phyloP scores from a whole-genome alignment of 2,113 vertebrate species.

The Syngnathoides biaculeatus region DNA sequence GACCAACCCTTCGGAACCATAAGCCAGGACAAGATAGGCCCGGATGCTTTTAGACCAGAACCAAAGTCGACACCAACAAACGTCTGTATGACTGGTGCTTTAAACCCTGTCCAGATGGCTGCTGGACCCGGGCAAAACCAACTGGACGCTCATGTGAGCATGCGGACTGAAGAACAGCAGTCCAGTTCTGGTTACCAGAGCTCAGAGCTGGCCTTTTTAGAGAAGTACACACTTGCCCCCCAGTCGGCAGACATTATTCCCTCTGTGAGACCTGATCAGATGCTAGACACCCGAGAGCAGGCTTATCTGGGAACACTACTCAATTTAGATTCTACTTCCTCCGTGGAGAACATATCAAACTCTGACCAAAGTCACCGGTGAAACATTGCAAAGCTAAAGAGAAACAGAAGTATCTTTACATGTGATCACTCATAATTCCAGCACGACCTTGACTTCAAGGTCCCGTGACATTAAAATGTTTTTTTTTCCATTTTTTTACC shows the following conservation, averaged over 20 bases:
- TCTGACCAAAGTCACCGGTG: not conserved
- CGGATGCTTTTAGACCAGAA: slow-evolving; percentile 68
- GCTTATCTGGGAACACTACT: slow-evolving; percentile 90
- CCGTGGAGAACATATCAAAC: slow-evolving; percentile 74
- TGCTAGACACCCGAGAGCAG: slow-evolving; percentile 90
- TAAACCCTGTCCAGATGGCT: slow-evolving; percentile 81
- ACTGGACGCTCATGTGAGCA: slow-evolving; percentile 71
- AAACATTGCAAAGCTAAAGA: not conserved
- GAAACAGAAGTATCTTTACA: not conserved
- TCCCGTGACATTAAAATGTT: no score
- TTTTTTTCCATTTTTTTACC: no score
- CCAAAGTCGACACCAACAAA: slow-evolving; percentile 74
- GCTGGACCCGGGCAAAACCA: slow-evolving; percentile 59
- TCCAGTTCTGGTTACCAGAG: slow-evolving; percentile 79
- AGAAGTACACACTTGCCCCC: slow-evolving; percentile 92
- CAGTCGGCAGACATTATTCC: slow-evolving; percentile 89
- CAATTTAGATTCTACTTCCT: slow-evolving; percentile 80
- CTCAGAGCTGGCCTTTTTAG: slow-evolving; percentile 87
- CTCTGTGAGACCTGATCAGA: slow-evolving; percentile 86
- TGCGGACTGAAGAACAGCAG: slow-evolving; percentile 63
- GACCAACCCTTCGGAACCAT: slow-evolving; percentile 60
- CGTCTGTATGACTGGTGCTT: slow-evolving; percentile 80
- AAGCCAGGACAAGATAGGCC: slow-evolving; percentile 72
- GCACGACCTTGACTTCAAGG: not conserved
- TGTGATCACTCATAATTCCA: not conserved